Evolutionary conservation across 1,140 invertebrate species (phyloP), one percentile per base, ranked within the genome.

Genomic region (Drosophila athabasca): DNA sequence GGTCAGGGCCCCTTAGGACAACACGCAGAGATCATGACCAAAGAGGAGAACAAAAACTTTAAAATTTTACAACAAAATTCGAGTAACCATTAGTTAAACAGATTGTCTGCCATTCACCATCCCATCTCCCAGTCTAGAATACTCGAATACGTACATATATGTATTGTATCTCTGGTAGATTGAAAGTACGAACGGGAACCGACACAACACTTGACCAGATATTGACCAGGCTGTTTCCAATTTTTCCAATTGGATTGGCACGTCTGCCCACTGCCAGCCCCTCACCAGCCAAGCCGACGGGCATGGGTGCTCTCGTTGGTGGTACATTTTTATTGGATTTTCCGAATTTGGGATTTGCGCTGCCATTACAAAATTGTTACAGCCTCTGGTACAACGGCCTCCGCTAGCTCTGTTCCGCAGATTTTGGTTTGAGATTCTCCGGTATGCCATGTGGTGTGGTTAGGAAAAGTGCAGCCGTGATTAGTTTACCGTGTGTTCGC

Each of bases 1-100:
- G 81, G 80, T 80, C 81, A 76, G 70, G 52, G 51, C 45, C 51
- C 75, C 46, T 17, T 22, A 71, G 52, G 58, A 24, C 43, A 49
- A 46, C 49, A 48, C 31, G 35, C 39, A 24, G 66, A 55, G 52
- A 69, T 43, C 35, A 15, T 35, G 50, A 52, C 50, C 19, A 52
- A 19, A 39, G 15, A 64, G 17, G 43, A 53, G 41, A 24, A 58
- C 65, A 51, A 59, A 29, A 50, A 72, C 57, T 50, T 53, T 43
- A 50, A 60, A 46, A 26, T 39, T 53, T 41, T 39, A 39, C 17
- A 39, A 51, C 52, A 22, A 45, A 46, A 59, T 29, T 29, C 17
- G 35, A 39, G 45, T 43, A 15, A 57, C 64, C 35, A 69, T 69
- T 69, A 58, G 31, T 46, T 3, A 9, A 29, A 35, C 51, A 69